A percentile compares a stretch with the other conserved stretches of the same genome.
Evolutionary conservation across 2,113 vertebrate genomes (phyloP).

Genomic region (Pachycephala philippinensis): DNA sequence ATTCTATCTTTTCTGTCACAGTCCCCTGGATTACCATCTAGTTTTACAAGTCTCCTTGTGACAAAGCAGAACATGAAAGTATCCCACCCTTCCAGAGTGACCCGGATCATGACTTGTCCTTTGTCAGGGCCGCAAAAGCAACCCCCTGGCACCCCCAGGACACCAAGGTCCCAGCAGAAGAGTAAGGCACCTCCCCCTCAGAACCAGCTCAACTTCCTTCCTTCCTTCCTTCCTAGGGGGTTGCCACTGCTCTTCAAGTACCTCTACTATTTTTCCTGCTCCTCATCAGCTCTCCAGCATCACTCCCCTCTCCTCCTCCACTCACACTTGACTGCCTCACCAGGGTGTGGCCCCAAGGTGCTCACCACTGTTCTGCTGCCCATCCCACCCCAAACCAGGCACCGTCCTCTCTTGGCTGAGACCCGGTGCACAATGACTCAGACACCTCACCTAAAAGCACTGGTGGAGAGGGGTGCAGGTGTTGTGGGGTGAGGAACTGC

Average conservation of each 20-base stretch:
- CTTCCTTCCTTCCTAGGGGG: not conserved
- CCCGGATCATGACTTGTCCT: not conserved
- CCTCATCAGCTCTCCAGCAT: not conserved
- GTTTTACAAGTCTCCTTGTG: not conserved
- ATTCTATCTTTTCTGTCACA: not conserved
- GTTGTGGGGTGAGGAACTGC: not conserved
- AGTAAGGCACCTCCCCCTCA: not conserved
- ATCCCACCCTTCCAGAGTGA: not conserved
- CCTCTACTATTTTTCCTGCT: not conserved
- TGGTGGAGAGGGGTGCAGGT: not conserved
- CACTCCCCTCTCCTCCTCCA: not conserved
- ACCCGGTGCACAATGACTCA: accelerated
- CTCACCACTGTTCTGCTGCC: not conserved
- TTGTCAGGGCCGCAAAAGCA: not conserved
- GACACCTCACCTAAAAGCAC: not conserved
- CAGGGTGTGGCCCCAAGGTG: no score
- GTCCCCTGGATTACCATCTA: not conserved
- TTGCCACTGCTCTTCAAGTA: not conserved
- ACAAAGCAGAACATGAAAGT: not conserved
- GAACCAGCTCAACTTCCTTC: not conserved
- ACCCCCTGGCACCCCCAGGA: not conserved
- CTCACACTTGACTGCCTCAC: not conserved
- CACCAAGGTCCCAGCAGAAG: not conserved
- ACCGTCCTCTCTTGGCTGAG: not conserved
- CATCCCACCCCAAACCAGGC: not conserved